Base-by-base conservation (phyloP, 2,888 invertebrate genomes). In the Parnassius apollo region DNA sequence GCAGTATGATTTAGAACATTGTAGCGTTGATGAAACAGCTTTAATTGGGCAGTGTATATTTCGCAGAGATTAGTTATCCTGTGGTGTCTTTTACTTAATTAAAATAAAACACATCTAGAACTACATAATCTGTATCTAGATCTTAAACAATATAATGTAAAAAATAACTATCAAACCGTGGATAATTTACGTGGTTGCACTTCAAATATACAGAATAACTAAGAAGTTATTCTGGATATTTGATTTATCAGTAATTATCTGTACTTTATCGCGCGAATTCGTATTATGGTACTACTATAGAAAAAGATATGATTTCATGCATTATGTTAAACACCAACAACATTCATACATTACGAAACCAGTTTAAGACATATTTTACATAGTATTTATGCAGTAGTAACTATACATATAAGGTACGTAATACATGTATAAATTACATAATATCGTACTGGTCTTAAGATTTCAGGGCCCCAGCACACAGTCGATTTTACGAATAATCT, bases 231-330 rank as follows among this genome's bases (percentile, higher is more conserved):
- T 18, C 18, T 18, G 18, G 18, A 18, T 18, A 18, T 18, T 18
- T 18, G 18, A 18, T 18, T 35, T 35, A 35, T 35, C 35, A 35
- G 35, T 57, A 49, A n/a, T 18, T 13, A 9, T 22, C 25, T 42
- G 42, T 42, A 11, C 7, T 42, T 54, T 18, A 70, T 77, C 75
- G 60, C 46, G 56, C 53, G 55, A 42, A 25, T 35, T 35, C 35
- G 35, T 35, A 35, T 3, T 35, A 35, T 7, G 35, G 35, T 35
- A 35, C 35, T 35, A 35, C 35, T 50, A 59, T 46, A 42, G 51
- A 61, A 18, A 45, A 46, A 46, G 22, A 60, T n/a, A 42, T 22
- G 53, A 25, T 46, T 53, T 12, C 44, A 59, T 53, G 45, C n/a
- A 52, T 35, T 62, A 42, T 53, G n/a, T 18, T 7, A 49, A 62